Evolutionary conservation across 2,113 vertebrate genomes (phyloP), one percentile per base, ranked within the genome.

Genomic region (Psilopsiagon aurifrons): DNA sequence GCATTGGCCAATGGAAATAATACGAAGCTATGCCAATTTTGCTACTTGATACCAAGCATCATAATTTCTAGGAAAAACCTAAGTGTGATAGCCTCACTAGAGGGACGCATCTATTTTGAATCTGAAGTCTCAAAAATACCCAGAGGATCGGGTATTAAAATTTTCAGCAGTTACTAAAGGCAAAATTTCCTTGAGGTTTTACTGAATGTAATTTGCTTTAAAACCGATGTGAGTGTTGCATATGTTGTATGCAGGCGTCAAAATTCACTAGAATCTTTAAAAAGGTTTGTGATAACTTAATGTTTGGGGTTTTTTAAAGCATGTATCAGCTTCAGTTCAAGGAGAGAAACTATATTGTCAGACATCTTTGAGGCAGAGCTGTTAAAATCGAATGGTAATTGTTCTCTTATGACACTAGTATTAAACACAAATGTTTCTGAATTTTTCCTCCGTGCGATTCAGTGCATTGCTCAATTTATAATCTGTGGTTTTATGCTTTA

Each of bases 111-210:
- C 35, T 81, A 4, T 29, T 86, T 68, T 79, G 43, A n/a, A 54
- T 71, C 8, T 55, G 43, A 77, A 78, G 31, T 25, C 44, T 79
- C 25, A 60, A n/a, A 92, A 76, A 35, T 75, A 54, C 8, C 9
- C 2, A 2, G 24, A 66, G 35, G 35, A 24, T 3, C 8, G 0
- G 2, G 31, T 18, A 17, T 71, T 71, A 64, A 67, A 47, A 47
- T 63, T 69, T 81, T 90, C 24, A 54, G 27, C 25, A 59, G 19
- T 46, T 75, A 17, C 25, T 88, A 68, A 83, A 68, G 51, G 22
- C 37, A 83, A 60, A 55, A 57, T 62, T 83, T 77, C 10, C 25
- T 5, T 22, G 19, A 5, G 6, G 4, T 83, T 90, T 79, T 62
- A 44, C 17, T 90, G 46, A 55, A 27, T 22, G 10, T 88, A 51